Conservation (phyloP, 2,113 vertebrate genomes). For the Carassius carassius region DNA sequence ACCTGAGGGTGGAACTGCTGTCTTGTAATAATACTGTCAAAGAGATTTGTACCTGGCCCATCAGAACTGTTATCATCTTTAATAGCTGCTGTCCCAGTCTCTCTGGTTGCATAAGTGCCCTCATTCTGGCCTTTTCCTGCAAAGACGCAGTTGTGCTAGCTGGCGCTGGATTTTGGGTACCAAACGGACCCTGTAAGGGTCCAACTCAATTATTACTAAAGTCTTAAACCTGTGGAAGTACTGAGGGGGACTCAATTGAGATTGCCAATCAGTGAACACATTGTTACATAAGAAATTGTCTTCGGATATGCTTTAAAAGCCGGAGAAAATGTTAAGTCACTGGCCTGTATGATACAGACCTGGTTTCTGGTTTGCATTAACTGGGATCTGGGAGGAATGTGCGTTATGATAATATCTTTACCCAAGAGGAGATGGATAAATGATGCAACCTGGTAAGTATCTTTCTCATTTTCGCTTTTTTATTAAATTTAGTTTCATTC, state of each 20-base stretch:
- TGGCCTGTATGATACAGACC: not conserved
- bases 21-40: not conserved
- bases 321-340: not conserved
- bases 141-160: not conserved
- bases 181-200: not conserved
- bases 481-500: not conserved
- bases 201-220: constrained; percentile 7
- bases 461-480: constrained; percentile 2
- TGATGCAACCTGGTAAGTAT: not conserved
- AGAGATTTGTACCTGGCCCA: constrained; percentile 19
- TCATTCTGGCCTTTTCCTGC: not conserved
- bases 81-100: constrained; percentile 1
- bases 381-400: constrained; percentile 7
- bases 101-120: constrained; percentile 15
- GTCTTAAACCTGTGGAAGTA: not conserved
- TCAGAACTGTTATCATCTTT: constrained; percentile 17
- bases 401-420: not conserved
- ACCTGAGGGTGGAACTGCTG: not conserved
- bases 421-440: constrained; percentile 1
- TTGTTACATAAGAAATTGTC: not conserved
- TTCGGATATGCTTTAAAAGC: not conserved
- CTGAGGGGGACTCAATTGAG: not conserved
- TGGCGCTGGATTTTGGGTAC: not conserved
- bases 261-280: constrained; percentile 16
- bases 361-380: constrained; percentile 14